Evolutionary conservation across 2,888 invertebrate species (phyloP).

Genomic region (Heliconius ethilla): DNA sequence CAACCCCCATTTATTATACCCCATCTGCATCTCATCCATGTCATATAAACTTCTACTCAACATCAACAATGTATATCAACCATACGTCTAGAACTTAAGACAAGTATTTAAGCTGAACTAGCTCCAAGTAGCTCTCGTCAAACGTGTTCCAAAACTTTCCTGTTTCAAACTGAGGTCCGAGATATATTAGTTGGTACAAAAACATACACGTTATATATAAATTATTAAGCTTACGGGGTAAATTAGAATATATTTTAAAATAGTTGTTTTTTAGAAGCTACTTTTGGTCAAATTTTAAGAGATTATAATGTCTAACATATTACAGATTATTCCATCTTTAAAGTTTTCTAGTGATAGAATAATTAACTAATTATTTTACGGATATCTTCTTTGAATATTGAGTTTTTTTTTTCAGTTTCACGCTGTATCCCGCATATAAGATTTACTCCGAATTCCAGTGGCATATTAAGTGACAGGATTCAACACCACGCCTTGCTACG

Average conservation of each 20-base stretch:
- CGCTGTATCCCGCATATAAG: too few species aligned
- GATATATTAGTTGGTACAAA: constrained; percentile 24
- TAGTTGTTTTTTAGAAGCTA: background rate
- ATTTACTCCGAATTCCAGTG: too few species aligned
- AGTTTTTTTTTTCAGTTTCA: too few species aligned
- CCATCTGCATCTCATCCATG: background rate
- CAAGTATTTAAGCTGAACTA: constrained; percentile 37
- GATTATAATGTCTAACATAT: too few species aligned
- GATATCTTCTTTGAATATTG: too few species aligned
- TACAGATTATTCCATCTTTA: too few species aligned
- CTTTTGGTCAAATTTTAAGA: too few species aligned
- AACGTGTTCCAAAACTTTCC: constrained; percentile 34
- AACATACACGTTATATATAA: background rate
- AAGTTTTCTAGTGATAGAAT: too few species aligned
- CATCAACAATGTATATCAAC: constrained; percentile 15
- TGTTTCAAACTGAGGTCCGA: constrained; percentile 24
- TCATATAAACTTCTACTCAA: constrained; percentile 4
- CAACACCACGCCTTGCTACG: too few species aligned
- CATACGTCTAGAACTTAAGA: constrained; percentile 28
- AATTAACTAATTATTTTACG: too few species aligned
- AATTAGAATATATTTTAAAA: background rate
- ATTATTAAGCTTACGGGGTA: background rate
- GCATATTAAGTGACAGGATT: too few species aligned
- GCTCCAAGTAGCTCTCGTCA: constrained; percentile 36
- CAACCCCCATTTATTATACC: background rate